Conservation (phyloP, 2,113 vertebrate species). For the Centropristis striata region DNA sequence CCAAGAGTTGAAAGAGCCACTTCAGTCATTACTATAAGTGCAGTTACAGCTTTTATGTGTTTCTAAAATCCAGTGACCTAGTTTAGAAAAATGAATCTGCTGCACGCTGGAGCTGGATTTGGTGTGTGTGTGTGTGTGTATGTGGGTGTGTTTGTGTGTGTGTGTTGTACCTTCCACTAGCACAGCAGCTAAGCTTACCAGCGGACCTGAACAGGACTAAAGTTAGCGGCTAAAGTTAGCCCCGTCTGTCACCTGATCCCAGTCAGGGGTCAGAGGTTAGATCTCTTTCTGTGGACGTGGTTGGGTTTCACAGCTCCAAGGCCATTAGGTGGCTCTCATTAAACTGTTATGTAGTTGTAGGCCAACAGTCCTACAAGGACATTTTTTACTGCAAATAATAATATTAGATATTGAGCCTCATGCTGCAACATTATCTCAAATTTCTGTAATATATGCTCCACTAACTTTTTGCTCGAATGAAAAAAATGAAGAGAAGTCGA, state of each 20-base stretch:
- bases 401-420: constrained; percentile 5
- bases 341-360: constrained; percentile 45
- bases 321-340: constrained; percentile 26
- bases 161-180: constrained; percentile 29
- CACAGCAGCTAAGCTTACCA: constrained; percentile 49
- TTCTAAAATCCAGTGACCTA: constrained; percentile 37
- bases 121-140: constrained; percentile 11
- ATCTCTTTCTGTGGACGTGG: constrained; percentile 56
- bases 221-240: constrained; percentile 81
- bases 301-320: constrained; percentile 71
- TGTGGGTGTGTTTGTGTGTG: neutral
- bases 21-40: constrained; percentile 38
- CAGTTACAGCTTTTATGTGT: constrained; percentile 20
- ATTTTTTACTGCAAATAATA: constrained; percentile 17
- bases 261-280: constrained; percentile 68
- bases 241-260: constrained; percentile 75
- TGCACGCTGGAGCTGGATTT: neutral
- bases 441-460: no score
- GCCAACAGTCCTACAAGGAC: constrained; percentile 15
- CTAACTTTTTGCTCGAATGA: no score
- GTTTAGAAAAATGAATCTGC: constrained; percentile 24
- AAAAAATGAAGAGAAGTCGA: no score
- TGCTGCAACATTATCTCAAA: no score
- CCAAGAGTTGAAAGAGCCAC: constrained; percentile 26
- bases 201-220: constrained; percentile 57